phyloP scores from a whole-genome alignment of 2,113 vertebrate genomes.

The Onychostoma macrolepis region DNA sequence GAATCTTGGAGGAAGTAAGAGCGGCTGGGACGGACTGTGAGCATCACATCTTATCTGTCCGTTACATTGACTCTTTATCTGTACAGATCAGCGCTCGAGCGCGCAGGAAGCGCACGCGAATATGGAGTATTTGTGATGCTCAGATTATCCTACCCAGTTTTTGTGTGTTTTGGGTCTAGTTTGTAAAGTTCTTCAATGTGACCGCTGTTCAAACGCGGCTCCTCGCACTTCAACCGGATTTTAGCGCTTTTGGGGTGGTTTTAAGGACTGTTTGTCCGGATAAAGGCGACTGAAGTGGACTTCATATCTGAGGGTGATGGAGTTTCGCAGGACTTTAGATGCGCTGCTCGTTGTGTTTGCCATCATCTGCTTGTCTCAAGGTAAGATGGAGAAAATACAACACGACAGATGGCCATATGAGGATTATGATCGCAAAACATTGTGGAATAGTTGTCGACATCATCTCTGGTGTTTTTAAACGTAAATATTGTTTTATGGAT shows the following conservation, averaged over 20 bases:
- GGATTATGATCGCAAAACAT: not conserved
- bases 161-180: conserved; percentile 21
- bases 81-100: conserved; percentile 5
- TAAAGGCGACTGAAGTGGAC: conserved; percentile 49
- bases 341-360: conserved; percentile 61
- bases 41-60: conserved; percentile 29
- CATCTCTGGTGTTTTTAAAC: not conserved
- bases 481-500: not conserved
- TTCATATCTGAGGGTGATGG: conserved; percentile 65
- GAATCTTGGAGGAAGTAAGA: conserved; percentile 15
- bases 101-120: not conserved
- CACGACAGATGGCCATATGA: not conserved
- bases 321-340: conserved; percentile 62
- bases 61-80: conserved; percentile 16
- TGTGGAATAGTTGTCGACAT: conserved; percentile 8
- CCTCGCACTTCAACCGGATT: conserved; percentile 34
- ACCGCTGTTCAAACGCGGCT: not conserved
- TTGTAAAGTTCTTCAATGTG: conserved; percentile 52
- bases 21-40: conserved; percentile 18
- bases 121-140: conserved; percentile 46
- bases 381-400: conserved; percentile 65
- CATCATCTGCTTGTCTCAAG: conserved; percentile 69
- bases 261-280: conserved; percentile 38
- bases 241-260: conserved; percentile 25
- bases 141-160: conserved; percentile 4